Evolutionary conservation across 2,888 invertebrate genomes (phyloP).

Genomic region (Drosophila flavopinicola): DNA sequence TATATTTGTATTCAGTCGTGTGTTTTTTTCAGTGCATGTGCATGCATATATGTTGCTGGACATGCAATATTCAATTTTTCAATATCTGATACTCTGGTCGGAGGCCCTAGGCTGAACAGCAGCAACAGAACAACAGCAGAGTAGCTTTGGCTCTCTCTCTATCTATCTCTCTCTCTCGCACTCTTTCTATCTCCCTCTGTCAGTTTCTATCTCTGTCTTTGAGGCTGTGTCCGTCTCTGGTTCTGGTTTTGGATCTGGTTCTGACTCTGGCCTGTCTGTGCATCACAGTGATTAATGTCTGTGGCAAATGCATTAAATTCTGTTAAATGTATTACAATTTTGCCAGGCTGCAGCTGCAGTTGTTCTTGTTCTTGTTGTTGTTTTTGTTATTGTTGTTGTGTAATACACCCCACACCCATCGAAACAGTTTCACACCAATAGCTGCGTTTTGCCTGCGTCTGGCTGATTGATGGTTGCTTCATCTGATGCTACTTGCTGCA

Average conservation of each 20-base stretch:
- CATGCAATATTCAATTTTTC: slow-evolving; percentile 79
- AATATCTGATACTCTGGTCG: slow-evolving; percentile 68
- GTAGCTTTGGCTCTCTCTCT: slow-evolving; percentile 54
- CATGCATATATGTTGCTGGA: slow-evolving; percentile 38
- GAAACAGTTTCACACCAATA: slow-evolving; percentile 70
- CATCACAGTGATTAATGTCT: slow-evolving; percentile 84
- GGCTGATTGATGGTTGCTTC: slow-evolving; percentile 73
- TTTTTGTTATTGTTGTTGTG: slow-evolving; percentile 5
- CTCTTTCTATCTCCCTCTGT: neutral
- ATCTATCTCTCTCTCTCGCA: slow-evolving; percentile 1
- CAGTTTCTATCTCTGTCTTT: slow-evolving; percentile 10
- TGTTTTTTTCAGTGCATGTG: slow-evolving; percentile 27
- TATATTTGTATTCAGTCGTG: neutral
- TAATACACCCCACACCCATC: slow-evolving; percentile 11
- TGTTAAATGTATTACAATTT: slow-evolving; percentile 84
- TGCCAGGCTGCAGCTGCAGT: slow-evolving; percentile 61
- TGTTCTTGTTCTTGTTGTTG: slow-evolving; percentile 21
- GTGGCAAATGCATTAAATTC: slow-evolving; percentile 85
- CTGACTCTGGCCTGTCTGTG: slow-evolving; percentile 70
- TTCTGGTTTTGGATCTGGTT: slow-evolving; percentile 33
- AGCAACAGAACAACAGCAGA: slow-evolving; percentile 26
- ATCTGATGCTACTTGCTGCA: slow-evolving; percentile 47
- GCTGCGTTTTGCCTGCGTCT: slow-evolving; percentile 60
- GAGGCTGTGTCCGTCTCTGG: slow-evolving; percentile 21
- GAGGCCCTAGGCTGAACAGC: slow-evolving; percentile 48